phyloP scores from a whole-genome alignment of 1,140 invertebrate genomes.

The Chlorops oryzae region DNA sequence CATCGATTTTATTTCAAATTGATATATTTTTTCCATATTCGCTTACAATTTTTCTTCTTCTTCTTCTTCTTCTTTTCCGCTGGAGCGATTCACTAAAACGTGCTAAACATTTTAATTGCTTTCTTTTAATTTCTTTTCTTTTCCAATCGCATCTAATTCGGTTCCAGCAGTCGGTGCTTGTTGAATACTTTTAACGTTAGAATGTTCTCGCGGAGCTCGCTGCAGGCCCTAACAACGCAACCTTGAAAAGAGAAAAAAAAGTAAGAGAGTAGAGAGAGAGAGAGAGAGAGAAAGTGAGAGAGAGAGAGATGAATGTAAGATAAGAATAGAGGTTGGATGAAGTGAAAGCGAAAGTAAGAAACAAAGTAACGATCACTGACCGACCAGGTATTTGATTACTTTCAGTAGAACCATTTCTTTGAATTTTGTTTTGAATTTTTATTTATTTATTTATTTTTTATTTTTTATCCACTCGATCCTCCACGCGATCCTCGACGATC shows the following conservation, averaged over 20 bases:
- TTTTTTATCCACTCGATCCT: too few species aligned
- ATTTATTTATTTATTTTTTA: too few species aligned
- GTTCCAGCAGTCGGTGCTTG: slow-evolving; percentile 32
- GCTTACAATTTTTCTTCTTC: slow-evolving; percentile 19
- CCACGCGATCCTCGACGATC: too few species aligned
- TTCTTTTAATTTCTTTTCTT: neutral
- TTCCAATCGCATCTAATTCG: slow-evolving; percentile 18
- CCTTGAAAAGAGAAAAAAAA: too few species aligned
- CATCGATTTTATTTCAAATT: too few species aligned
- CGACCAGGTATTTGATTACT: slow-evolving; percentile 41
- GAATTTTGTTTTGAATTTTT: too few species aligned
- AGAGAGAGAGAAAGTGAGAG: too few species aligned
- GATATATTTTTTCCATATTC: too few species aligned
- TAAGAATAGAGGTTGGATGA: slow-evolving; percentile 3
- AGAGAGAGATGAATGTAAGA: slow-evolving; percentile 12
- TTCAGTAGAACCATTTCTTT: slow-evolving; percentile 34
- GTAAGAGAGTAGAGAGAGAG: too few species aligned
- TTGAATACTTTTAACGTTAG: slow-evolving; percentile 38
- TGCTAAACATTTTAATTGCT: neutral
- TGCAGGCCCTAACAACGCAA: slow-evolving; percentile 32
- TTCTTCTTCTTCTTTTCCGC: neutral
- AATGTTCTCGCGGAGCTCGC: slow-evolving; percentile 39
- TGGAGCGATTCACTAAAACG: neutral
- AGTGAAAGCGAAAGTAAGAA: neutral
- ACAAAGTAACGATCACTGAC: slow-evolving; percentile 22